Evolutionary conservation across 2,113 vertebrate species (phyloP).

Genomic region (Microtus ochrogaster): DNA sequence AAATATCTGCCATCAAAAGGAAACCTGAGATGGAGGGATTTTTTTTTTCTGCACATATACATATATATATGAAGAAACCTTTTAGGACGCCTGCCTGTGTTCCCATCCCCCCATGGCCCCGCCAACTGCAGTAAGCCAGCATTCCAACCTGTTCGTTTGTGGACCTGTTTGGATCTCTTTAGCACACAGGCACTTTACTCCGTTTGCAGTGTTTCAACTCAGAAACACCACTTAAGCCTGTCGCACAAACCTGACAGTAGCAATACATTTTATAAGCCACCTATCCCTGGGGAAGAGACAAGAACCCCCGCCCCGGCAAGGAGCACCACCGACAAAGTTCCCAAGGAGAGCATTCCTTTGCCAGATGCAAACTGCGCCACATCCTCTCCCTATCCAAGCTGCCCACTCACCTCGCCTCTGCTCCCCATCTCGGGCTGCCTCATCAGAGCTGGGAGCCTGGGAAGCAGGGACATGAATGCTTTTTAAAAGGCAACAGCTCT

Average conservation of each 20-base stretch:
- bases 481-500: constrained; percentile 67
- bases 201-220: constrained; percentile 55
- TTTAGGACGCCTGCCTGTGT: not conserved
- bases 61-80: not conserved
- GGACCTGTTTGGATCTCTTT: constrained; percentile 39
- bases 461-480: constrained; percentile 38
- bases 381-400: constrained; percentile 61
- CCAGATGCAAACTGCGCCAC: constrained; percentile 71
- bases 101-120: not conserved
- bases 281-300: constrained; percentile 38
- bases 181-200: constrained; percentile 18
- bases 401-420: constrained; percentile 46
- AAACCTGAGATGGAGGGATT: not conserved
- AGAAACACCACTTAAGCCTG: constrained; percentile 66
- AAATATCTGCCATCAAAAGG: constrained; percentile 1
- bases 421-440: not conserved
- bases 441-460: constrained; percentile 20
- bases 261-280: constrained; percentile 61
- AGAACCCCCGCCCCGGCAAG: constrained; percentile 54
- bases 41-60: too few relatives aligned
- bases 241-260: constrained; percentile 58
- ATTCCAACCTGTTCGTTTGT: not conserved
- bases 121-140: not conserved
- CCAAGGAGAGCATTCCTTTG: constrained; percentile 46
- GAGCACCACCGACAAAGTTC: constrained; percentile 61